Percentiles rank a stretch among this genome's conserved stretches.
These are phyloP conservation scores for Callocephalon fimbriatum DNA, from an alignment of 2,113 vertebrate genomes.

Conservation along the genomic window DNA sequence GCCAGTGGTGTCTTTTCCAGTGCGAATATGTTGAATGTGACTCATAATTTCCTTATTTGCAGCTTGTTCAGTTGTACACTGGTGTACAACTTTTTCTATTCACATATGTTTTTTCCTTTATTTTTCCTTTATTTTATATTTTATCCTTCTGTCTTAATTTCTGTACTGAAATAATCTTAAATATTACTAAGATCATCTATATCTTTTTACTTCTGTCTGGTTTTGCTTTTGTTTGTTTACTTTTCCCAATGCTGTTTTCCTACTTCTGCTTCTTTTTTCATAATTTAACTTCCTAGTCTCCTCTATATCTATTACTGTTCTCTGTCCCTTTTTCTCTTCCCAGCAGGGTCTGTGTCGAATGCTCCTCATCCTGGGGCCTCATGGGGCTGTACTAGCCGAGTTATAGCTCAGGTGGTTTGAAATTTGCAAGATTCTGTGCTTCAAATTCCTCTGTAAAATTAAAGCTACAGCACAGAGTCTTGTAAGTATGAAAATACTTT, in stretches of 20 bases:
- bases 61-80: not conserved
- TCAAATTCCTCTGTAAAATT: conserved; percentile 51
- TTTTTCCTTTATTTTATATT: not conserved
- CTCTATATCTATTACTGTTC: conserved; percentile 10
- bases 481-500: conserved; percentile 56
- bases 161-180: not conserved
- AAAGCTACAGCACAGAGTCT: conserved; percentile 59
- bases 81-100: not conserved
- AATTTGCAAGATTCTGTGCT: conserved; percentile 63
- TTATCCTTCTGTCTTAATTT: not conserved
- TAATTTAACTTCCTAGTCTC: not conserved
- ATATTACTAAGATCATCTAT: not conserved
- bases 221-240: not conserved
- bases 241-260: not conserved
- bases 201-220: not conserved
- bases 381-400: conserved; percentile 9
- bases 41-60: not conserved
- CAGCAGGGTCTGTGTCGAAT: conserved; percentile 33
- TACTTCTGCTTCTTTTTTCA: not conserved
- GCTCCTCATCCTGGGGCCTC: not conserved
- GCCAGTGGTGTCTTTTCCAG: not conserved
- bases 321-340: conserved; percentile 41
- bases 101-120: not conserved
- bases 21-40: not conserved
- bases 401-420: conserved; percentile 57